phyloP scores from a whole-genome alignment of 2,888 invertebrate genomes.

The Eupithecia pulchellata region DNA sequence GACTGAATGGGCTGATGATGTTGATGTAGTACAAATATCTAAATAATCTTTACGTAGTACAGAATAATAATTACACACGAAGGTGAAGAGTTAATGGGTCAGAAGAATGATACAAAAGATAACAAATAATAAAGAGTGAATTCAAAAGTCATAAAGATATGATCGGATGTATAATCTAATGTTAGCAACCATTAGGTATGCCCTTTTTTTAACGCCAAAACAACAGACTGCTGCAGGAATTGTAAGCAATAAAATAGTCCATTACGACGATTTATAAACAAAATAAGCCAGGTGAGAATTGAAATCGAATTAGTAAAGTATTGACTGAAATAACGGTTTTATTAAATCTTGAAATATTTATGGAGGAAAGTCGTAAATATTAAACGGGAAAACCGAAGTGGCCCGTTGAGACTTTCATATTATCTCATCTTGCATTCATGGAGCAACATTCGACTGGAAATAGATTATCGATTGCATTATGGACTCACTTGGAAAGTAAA shows the following conservation, averaged over 20 bases:
- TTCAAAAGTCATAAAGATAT: background rate
- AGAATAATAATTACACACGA: background rate
- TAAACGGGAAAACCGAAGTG: conserved; percentile 41
- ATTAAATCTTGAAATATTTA: conserved; percentile 38
- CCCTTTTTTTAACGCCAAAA: background rate
- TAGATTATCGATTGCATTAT: conserved; percentile 35
- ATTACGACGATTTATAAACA: background rate
- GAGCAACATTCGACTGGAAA: conserved; percentile 40
- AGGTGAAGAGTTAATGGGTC: no score
- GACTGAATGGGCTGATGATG: no score
- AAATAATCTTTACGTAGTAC: no score
- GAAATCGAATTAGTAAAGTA: background rate
- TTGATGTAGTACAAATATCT: no score
- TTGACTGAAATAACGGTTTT: conserved; percentile 12
- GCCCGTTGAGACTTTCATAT: conserved; percentile 39
- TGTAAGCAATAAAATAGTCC: background rate
- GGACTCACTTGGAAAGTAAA: conserved; percentile 35
- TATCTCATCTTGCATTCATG: conserved; percentile 41
- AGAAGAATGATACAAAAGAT: no score
- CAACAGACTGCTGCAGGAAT: background rate
- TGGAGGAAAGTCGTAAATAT: conserved; percentile 37
- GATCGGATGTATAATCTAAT: background rate
- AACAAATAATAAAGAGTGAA: no score
- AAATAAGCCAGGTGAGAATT: background rate
- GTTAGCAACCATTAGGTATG: background rate